These are phyloP conservation scores for Drosophila suboccidentalis DNA, from an alignment of 2,888 invertebrate species.

Conservation along the genomic window DNA sequence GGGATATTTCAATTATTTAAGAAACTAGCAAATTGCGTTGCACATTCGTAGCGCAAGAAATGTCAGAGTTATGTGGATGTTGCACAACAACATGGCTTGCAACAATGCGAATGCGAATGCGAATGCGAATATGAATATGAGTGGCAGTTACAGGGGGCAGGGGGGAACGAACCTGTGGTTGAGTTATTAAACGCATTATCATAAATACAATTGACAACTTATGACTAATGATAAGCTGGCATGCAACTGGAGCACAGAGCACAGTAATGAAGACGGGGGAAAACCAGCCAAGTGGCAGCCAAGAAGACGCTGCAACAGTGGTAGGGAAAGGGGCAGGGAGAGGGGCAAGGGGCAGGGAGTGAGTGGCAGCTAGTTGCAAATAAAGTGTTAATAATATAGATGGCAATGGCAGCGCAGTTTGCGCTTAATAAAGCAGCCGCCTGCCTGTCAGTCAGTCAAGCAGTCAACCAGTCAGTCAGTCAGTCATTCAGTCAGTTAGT, in stretches of 20 bases:
- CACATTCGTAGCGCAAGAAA: conserved; percentile 26
- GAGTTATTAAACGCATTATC: conserved; percentile 79
- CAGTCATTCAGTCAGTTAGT: conserved; percentile 38
- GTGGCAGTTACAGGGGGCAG: conserved; percentile 35
- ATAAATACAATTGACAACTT: conserved; percentile 81
- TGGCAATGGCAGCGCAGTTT: conserved; percentile 76
- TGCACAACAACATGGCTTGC: conserved; percentile 37
- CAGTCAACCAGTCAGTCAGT: conserved; percentile 32
- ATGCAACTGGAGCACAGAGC: conserved; percentile 67
- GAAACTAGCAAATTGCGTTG: conserved; percentile 26
- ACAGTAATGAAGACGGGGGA: conserved; percentile 35
- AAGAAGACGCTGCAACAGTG: conserved; percentile 4
- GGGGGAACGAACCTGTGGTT: conserved; percentile 59
- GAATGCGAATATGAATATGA: conserved; percentile 13
- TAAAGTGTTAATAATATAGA: conserved; percentile 83
- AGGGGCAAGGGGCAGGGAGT: background rate
- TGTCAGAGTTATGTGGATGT: conserved; percentile 31
- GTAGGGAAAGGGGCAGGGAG: background rate
- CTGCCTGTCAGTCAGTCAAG: conserved; percentile 45
- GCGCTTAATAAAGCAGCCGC: conserved; percentile 76
- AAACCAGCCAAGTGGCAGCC: conserved; percentile 5
- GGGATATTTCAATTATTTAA: conserved; percentile 32
- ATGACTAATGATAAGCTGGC: conserved; percentile 79
- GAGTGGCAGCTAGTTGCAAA: conserved; percentile 54
- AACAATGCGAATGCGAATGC: conserved; percentile 24